A percentile compares a stretch with the other conserved stretches of the same genome.
Evolutionary conservation across 1,140 invertebrate genomes (phyloP).

Genomic region (Halictus rubicundus): DNA sequence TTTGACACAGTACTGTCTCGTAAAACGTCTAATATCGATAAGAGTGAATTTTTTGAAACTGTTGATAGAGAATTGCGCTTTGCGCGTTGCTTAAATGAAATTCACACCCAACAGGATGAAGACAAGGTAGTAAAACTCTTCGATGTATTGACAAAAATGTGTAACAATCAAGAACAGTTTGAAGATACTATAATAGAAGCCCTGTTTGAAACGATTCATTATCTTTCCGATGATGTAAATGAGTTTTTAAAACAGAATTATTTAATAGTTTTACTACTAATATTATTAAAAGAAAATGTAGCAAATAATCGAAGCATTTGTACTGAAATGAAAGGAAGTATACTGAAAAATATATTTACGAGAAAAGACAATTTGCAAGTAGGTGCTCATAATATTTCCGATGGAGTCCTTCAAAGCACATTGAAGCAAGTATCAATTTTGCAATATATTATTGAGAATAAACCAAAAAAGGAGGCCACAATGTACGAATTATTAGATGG

Average conservation of each 20-base stretch:
- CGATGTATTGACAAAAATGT: conserved; percentile 68
- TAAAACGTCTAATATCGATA: conserved; percentile 80
- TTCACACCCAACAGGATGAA: conserved; percentile 48
- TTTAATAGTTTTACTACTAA: conserved; percentile 73
- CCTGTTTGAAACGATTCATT: conserved; percentile 68
- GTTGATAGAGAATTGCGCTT: conserved; percentile 80
- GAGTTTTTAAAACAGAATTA: conserved; percentile 76
- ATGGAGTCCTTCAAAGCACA: conserved; percentile 64
- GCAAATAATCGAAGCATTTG: conserved; percentile 8
- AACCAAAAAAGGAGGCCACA: conserved; percentile 78
- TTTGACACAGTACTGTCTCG: conserved; percentile 81
- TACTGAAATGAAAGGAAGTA: conserved; percentile 2
- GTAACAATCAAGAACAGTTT: conserved; percentile 55
- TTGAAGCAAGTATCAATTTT: conserved; percentile 62
- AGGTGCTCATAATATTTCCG: conserved; percentile 52
- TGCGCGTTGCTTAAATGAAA: conserved; percentile 64
- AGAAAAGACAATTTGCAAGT: conserved; percentile 52
- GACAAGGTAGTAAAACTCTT: conserved; percentile 69
- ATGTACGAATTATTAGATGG: conserved; percentile 82
- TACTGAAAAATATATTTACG: conserved; percentile 65
- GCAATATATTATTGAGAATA: conserved; percentile 72
- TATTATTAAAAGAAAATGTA: conserved; percentile 58
- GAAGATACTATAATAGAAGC: conserved; percentile 69
- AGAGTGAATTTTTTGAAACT: conserved; percentile 80
- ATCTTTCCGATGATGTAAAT: conserved; percentile 65